Evolutionary conservation across 2,888 invertebrate genomes (phyloP).

Genomic region (Hydrotaea cyrtoneurina): DNA sequence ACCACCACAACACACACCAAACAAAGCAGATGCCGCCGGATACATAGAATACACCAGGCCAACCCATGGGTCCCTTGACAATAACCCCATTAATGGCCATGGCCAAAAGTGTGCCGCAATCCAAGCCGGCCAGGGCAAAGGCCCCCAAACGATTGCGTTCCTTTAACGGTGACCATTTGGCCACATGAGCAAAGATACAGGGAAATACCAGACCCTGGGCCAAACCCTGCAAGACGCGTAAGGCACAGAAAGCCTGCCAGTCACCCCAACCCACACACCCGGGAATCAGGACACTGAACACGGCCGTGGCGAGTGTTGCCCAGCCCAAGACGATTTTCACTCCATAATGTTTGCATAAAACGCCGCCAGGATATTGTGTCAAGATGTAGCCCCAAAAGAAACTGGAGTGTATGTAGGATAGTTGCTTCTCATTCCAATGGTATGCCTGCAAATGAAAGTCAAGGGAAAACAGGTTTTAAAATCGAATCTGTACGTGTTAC

Average conservation of each 20-base stretch:
- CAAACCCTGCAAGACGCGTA: slow-evolving; percentile 85
- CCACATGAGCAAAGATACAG: slow-evolving; percentile 84
- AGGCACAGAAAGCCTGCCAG: slow-evolving; percentile 83
- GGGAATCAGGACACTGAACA: slow-evolving; percentile 86
- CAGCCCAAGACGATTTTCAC: slow-evolving; percentile 84
- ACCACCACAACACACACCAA: slow-evolving; percentile 83
- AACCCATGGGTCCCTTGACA: slow-evolving; percentile 83
- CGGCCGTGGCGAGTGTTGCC: slow-evolving; percentile 84
- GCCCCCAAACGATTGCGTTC: slow-evolving; percentile 84
- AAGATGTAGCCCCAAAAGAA: slow-evolving; percentile 90
- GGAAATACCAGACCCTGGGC: slow-evolving; percentile 86
- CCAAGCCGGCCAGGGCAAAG: slow-evolving; percentile 83
- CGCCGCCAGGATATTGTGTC: slow-evolving; percentile 85
- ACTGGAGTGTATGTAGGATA: slow-evolving; percentile 85
- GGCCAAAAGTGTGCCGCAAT: slow-evolving; percentile 86
- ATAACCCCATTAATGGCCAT: slow-evolving; percentile 85
- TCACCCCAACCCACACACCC: slow-evolving; percentile 84
- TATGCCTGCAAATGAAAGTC: slow-evolving; percentile 80
- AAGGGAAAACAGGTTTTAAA: no score
- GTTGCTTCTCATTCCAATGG: slow-evolving; percentile 82
- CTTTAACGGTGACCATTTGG: slow-evolving; percentile 86
- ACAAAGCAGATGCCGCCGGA: slow-evolving; percentile 82
- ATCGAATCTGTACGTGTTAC: no score
- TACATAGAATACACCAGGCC: slow-evolving; percentile 86
- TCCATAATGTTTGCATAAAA: slow-evolving; percentile 85